phyloP scores from a whole-genome alignment of 2,888 invertebrate species.

The Perdita meconis region DNA sequence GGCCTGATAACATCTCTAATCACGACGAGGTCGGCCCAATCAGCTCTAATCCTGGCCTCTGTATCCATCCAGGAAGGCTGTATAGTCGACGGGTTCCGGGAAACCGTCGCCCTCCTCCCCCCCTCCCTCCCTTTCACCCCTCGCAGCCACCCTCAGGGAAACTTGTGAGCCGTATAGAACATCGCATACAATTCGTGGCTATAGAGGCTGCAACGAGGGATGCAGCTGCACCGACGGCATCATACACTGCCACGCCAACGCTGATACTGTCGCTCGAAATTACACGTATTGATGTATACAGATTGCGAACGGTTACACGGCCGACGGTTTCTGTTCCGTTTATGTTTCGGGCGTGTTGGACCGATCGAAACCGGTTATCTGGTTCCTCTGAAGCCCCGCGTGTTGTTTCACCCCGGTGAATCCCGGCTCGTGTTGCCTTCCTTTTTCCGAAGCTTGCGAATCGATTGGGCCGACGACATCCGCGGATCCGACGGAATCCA shows the following conservation, averaged over 20 bases:
- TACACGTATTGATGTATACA: conserved; percentile 81
- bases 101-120: conserved; percentile 72
- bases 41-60: conserved; percentile 82
- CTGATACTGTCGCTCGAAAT: conserved; percentile 79
- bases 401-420: conserved; percentile 55
- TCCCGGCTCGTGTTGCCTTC: conserved; percentile 51
- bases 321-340: conserved; percentile 81
- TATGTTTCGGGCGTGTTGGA: conserved; percentile 82
- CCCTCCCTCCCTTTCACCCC: conserved; percentile 23
- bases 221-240: conserved; percentile 67
- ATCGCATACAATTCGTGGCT: conserved; percentile 72
- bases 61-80: conserved; percentile 74
- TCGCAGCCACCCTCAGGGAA: conserved; percentile 52
- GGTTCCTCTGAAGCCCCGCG: conserved; percentile 55
- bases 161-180: conserved; percentile 74
- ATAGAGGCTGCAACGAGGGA: conserved; percentile 56
- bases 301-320: conserved; percentile 68
- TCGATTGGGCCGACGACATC: conserved; percentile 33
- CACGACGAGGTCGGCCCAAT: conserved; percentile 84
- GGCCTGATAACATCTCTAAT: conserved; percentile 84
- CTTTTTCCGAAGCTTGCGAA: conserved; percentile 47
- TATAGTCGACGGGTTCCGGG: conserved; percentile 75
- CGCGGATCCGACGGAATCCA: neutral
- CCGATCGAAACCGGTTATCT: conserved; percentile 77
- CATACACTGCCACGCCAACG: conserved; percentile 69